Base-by-base conservation (phyloP, 2,888 invertebrate species). In the Gari tellinella region DNA sequence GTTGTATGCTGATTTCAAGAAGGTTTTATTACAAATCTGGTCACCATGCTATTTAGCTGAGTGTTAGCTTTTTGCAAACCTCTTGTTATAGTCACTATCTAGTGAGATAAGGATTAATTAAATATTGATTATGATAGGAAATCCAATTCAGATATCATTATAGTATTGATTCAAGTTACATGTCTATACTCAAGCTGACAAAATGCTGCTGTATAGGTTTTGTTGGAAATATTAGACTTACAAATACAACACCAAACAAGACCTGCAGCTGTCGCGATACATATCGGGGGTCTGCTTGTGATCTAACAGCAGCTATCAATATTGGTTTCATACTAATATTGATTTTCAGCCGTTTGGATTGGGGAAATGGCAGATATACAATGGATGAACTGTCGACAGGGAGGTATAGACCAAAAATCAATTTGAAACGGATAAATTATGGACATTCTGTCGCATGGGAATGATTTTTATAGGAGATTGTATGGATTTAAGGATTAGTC, bases 281-380 rank as follows among this genome's bases (percentile, higher is more conserved):
- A 19, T 58, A 70, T 64, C 26, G 26, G 46, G 55, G 31, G 4
- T 31, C 31, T 31, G 31, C 31, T 10, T 10, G 31, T 31, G 31
- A 31, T 31, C 31, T 31, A 31, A 31, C 4, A 31, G 31, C 53
- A 26, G 60, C 68, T 74, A 74, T 69, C 74, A 74, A 74, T 74
- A 74, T 74, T 69, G 74, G 74, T 65, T 60, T 74, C 63, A 64
- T 49, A 65, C 40, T 40, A 68, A 57, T 74, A 74, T 74, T 65
- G 74, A 74, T 74, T 74, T 74, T 68, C 43, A 65, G 46, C 46
- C 64, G 19, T 64, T 66, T 56, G 45, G 65, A 62, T 56, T 25
- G 43, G 40, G 38, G 53, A 43, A 55, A 53, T 25, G 31, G 26
- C 19, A 43, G 53, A 45, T 63, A 26, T 63, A 63, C 53, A 53